Evolutionary conservation across 2,888 invertebrate genomes (phyloP), one percentile per base, ranked within the genome.

Genomic region (Rutpela maculata): DNA sequence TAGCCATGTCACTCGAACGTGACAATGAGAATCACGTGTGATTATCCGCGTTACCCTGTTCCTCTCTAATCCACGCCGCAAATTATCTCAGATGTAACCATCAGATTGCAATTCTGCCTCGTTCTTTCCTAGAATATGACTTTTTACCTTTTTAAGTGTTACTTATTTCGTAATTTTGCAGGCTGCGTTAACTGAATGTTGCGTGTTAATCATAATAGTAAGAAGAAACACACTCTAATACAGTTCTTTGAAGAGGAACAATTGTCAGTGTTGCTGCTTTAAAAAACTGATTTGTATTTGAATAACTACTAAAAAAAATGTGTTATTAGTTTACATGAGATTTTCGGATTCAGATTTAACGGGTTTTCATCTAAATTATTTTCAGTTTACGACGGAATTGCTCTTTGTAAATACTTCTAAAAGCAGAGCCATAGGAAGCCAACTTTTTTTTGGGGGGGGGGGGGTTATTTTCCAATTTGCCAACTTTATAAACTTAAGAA

Each of bases 1-100:
- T 86, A 84, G 84, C 86, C 87, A 84, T 88, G 88, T 88, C 88
- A 88, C 86, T 86, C 84, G 88, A 84, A 88, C 88, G 88, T 88
- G 88, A 88, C 88, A 87, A 87, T 85, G 86, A 84, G 84, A 82
- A 86, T 86, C 87, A 87, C 87, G 86, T 85, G 86, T 85, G 85
- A 85, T 86, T 85, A 86, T 81, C 79, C 82, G 83, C 83, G 81
- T 84, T 83, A 84, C 68, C 67, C 67, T 80, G 75, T 78, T 76
- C 75, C 74, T 76, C 66, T 76, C 76, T 76, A 71, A 71, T 74
- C 74, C 74, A 63, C 68, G 65, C 50, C 59, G 76, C 73, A 65
- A 62, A 66, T 74, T 63, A 72, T 72, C 38, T 50, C 38, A 19
- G 60, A 60, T 43, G 70, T 38, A 50, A 26, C 67, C 70, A 22